phyloP scores from a whole-genome alignment of 2,113 vertebrate genomes.

The Panthera tigris region DNA sequence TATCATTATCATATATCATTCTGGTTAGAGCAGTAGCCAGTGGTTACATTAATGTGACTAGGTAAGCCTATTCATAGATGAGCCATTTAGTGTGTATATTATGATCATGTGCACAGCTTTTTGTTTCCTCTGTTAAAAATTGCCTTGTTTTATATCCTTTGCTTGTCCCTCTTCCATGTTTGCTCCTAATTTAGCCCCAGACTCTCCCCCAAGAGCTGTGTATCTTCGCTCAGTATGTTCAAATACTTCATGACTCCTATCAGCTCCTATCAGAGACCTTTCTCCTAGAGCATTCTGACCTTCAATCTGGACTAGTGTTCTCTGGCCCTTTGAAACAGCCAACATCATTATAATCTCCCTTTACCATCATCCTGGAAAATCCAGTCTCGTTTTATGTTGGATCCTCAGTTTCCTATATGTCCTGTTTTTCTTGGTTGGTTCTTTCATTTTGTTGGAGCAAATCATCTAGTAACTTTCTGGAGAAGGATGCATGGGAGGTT shows the following conservation, averaged over 20 bases:
- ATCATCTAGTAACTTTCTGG: constrained; percentile 17
- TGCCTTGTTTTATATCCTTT: not conserved
- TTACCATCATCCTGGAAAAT: not conserved
- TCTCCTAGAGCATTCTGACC: not conserved
- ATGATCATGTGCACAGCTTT: constrained; percentile 7
- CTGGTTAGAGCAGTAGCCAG: not conserved
- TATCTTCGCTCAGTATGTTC: constrained; percentile 1
- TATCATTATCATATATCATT: not conserved
- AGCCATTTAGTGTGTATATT: not conserved
- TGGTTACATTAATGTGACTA: not conserved
- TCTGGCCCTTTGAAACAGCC: not conserved
- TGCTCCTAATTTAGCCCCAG: not conserved
- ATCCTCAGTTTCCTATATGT: not conserved
- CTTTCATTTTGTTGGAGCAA: constrained; percentile 34
- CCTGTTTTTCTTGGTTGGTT: not conserved
- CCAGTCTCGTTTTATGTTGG: not conserved
- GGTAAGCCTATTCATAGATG: constrained; percentile 14
- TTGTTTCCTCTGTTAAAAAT: constrained; percentile 43
- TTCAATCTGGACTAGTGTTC: not conserved
- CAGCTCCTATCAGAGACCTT: constrained; percentile 2
- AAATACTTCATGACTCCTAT: not conserved
- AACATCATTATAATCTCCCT: not conserved
- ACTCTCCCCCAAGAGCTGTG: not conserved
- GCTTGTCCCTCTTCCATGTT: not conserved
- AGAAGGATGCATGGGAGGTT: not conserved